Conservation (phyloP, 2,888 invertebrate species). For the Cordilura impudica region DNA sequence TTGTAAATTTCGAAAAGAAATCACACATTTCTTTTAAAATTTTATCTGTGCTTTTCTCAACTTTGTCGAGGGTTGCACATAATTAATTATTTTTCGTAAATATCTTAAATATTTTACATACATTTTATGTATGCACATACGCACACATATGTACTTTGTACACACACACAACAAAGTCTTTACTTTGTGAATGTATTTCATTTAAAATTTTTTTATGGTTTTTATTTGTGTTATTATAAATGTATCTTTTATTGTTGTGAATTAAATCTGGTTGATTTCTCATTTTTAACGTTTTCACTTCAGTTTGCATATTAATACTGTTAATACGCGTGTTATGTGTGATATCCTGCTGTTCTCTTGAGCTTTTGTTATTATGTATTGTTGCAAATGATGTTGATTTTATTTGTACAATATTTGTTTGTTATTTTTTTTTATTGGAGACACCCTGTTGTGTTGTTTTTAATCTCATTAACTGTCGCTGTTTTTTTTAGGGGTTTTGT, state of each 20-base stretch:
- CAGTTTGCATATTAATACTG: slow-evolving; percentile 35
- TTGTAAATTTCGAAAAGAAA: neutral
- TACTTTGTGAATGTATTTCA: neutral
- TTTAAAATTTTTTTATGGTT: neutral
- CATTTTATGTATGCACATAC: slow-evolving; percentile 14
- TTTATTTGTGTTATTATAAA: slow-evolving; percentile 38
- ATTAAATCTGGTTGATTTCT: slow-evolving; percentile 23
- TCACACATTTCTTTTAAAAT: neutral
- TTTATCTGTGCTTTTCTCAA: neutral
- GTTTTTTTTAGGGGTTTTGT: slow-evolving; percentile 37
- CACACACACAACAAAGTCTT: neutral
- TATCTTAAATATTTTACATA: slow-evolving; percentile 42
- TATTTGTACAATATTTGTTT: slow-evolving; percentile 27
- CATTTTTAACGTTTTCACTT: slow-evolving; percentile 3
- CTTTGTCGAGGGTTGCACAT: slow-evolving; percentile 30
- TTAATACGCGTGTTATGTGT: slow-evolving; percentile 59
- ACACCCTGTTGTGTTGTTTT: slow-evolving; percentile 60
- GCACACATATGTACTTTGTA: neutral
- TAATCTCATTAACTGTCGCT: slow-evolving; percentile 64
- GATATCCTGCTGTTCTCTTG: slow-evolving; percentile 56
- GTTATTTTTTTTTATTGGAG: slow-evolving; percentile 4
- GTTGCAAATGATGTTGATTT: slow-evolving; percentile 47
- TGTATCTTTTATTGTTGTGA: slow-evolving; percentile 35
- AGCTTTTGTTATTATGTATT: slow-evolving; percentile 32
- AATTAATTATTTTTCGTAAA: slow-evolving; percentile 51